phyloP scores from a whole-genome alignment of 1,140 invertebrate species.

The Adoxophyes honmai region DNA sequence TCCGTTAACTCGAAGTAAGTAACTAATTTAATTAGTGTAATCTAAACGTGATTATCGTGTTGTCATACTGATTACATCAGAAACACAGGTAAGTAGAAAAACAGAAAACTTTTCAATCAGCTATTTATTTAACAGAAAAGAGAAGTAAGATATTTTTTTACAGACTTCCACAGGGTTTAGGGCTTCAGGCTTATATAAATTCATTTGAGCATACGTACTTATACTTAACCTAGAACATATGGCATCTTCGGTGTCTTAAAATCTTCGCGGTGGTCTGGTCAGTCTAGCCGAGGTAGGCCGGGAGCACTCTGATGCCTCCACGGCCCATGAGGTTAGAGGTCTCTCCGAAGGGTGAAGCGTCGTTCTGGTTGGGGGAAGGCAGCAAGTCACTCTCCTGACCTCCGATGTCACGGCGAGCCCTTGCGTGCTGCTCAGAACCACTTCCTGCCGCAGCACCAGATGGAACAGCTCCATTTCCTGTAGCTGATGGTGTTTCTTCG shows the following conservation, averaged over 20 bases:
- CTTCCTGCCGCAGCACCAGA: conserved; percentile 62
- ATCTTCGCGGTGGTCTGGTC: background rate
- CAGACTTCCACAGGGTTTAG: background rate
- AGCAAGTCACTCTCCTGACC: conserved; percentile 61
- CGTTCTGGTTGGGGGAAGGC: conserved; percentile 47
- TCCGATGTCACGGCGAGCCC: conserved; percentile 42
- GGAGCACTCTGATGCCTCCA: conserved; percentile 60
- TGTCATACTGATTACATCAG: background rate
- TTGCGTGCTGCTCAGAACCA: conserved; percentile 38
- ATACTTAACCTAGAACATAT: background rate
- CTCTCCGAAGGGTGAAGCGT: conserved; percentile 53
- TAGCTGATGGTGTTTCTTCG: conserved; percentile 64
- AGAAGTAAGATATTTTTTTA: background rate
- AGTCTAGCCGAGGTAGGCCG: conserved; percentile 57
- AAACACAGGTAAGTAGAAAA: no score
- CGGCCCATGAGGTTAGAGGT: conserved; percentile 44
- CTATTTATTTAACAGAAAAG: conserved; percentile 2
- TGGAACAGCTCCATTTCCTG: conserved; percentile 51
- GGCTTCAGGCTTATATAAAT: conserved; percentile 7
- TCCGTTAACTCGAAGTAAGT: background rate
- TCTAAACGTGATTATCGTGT: background rate
- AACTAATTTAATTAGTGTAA: background rate
- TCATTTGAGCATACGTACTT: background rate
- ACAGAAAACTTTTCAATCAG: no score
- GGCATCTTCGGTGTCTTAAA: background rate